These are phyloP conservation scores for Chinchilla lanigera DNA, from an alignment of 2,113 vertebrate genomes.

Conservation along the genomic window DNA sequence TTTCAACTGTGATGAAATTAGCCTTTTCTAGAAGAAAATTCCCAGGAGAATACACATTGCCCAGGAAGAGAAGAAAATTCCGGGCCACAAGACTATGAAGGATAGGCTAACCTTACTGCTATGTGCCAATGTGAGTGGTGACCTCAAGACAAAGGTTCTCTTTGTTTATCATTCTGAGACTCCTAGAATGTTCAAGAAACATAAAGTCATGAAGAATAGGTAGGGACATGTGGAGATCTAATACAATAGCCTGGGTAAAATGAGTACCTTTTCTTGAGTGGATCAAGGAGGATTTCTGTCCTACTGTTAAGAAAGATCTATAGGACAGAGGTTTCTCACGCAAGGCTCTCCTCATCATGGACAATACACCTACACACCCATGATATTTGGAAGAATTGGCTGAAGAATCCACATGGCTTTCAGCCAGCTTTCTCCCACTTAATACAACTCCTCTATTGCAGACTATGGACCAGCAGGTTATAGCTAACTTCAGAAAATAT, in stretches of 20 bases:
- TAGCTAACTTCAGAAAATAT: neutral
- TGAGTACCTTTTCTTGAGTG: neutral
- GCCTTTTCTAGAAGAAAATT: neutral
- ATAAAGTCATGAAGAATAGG: neutral
- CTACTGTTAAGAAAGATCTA: neutral
- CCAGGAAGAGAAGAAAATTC: neutral
- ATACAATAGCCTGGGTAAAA: neutral
- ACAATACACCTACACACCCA: neutral
- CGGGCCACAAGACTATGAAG: neutral
- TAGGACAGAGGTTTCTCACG: neutral
- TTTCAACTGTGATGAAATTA: neutral
- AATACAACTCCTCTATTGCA: no score
- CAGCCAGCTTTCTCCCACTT: neutral
- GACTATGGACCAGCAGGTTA: neutral
- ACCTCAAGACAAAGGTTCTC: neutral
- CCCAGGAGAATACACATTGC: neutral
- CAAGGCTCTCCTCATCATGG: neutral
- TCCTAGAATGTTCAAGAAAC: neutral
- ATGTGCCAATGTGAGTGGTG: neutral
- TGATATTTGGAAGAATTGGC: neutral
- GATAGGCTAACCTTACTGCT: neutral
- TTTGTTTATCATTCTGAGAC: neutral
- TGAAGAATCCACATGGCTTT: neutral
- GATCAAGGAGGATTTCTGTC: neutral
- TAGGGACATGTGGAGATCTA: neutral